phyloP scores from a whole-genome alignment of 2,113 vertebrate genomes.

The Cyprinodon variegatus region DNA sequence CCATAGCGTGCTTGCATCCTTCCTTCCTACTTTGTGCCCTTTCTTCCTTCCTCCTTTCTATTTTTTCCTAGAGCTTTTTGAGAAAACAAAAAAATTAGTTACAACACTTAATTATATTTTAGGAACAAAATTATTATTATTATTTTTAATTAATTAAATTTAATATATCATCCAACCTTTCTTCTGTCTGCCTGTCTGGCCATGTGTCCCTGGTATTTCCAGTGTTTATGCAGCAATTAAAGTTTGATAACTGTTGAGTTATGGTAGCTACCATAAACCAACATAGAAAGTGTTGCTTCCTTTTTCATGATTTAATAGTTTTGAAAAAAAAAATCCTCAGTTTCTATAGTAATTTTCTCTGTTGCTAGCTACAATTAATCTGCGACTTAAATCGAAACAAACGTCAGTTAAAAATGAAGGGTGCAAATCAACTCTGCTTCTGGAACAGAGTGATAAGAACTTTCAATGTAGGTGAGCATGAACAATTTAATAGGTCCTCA shows the following conservation, averaged over 20 bases:
- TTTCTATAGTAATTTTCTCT: background rate
- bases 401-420: background rate
- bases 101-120: too few relatives aligned
- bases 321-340: background rate
- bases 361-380: background rate
- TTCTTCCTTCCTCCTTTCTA: too few relatives aligned
- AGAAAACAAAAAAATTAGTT: too few relatives aligned
- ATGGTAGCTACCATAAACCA: background rate
- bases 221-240: background rate
- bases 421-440: conserved; percentile 4
- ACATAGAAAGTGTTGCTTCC: background rate
- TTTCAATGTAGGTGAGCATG: background rate
- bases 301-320: background rate
- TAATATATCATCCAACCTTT: too few relatives aligned
- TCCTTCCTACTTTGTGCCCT: too few relatives aligned
- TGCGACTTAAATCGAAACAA: background rate
- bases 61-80: too few relatives aligned
- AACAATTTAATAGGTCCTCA: background rate
- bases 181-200: too few relatives aligned
- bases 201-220: too few relatives aligned
- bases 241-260: too few relatives aligned
- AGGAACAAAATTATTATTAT: too few relatives aligned
- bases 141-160: too few relatives aligned
- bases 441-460: background rate
- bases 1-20: too few relatives aligned